Evolutionary conservation across 2,888 invertebrate species (phyloP).

Genomic region (Eristalis pertinax): DNA sequence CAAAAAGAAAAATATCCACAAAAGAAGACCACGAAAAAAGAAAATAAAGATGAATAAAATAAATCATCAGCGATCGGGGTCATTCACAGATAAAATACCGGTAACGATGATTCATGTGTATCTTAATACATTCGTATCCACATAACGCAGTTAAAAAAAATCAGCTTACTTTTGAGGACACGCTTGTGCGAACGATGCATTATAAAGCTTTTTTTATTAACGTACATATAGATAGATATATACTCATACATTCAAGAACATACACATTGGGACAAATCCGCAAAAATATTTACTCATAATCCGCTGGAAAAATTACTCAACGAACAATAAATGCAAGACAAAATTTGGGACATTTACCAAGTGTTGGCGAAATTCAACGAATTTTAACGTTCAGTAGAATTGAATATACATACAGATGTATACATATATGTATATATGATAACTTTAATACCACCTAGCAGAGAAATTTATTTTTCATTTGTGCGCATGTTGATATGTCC

Average conservation of each 20-base stretch:
- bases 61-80: conserved; percentile 68
- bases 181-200: conserved; percentile 35
- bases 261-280: conserved; percentile 10
- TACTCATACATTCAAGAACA: conserved; percentile 11
- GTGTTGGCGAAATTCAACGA: not conserved
- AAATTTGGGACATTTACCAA: not conserved
- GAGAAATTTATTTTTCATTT: not conserved
- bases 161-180: conserved; percentile 46
- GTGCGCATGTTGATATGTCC: not conserved
- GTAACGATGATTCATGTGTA: conserved; percentile 56
- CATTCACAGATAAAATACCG: conserved; percentile 70
- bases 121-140: conserved; percentile 1
- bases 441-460: not conserved
- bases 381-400: not conserved
- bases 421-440: not conserved
- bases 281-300: not conserved
- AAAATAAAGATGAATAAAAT: conserved; percentile 43
- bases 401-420: not conserved
- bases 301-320: too few species aligned
- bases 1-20: conserved; percentile 32
- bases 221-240: conserved; percentile 3
- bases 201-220: conserved; percentile 1
- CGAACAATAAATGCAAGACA: too few species aligned
- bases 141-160: conserved; percentile 14
- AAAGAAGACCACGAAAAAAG: conserved; percentile 19